Base-by-base conservation (phyloP, 1,140 invertebrate species). In the Battus philenor region DNA sequence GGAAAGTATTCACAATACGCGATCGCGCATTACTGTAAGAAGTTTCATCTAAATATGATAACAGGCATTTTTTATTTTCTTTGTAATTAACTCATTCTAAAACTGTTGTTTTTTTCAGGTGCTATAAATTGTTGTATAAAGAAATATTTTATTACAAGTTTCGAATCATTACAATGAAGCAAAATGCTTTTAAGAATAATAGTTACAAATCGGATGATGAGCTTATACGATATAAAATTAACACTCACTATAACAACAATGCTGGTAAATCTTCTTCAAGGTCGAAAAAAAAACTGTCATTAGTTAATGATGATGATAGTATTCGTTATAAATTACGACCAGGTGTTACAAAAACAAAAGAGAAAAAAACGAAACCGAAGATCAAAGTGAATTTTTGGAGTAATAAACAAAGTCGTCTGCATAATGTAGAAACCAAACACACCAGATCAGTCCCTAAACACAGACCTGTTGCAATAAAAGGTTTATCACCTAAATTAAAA, bases 311-410 rank as follows among this genome's bases (percentile, higher is more conserved):
- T 38, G 78, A 85, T 57, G 64, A 80, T 9, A 55, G 59, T 33
- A 45, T 81, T n/a, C 59, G 75, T 5, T 85, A 85, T 34, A 82
- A 76, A 56, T 71, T 85, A 43, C 66, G 76, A 11, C 43, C 61
- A 46, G 39, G 49, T 10, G 13, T 61, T 33, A 31, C 38, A 13
- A 78, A 70, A 57, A 32, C 45, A 9, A 72, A 76, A 54, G 65
- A 75, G 31, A 48, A 50, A 4, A 81, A 79, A 45, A 47, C 53
- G 8, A 85, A 79, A 64, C 59, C 69, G 6, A 81, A 75, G 65
- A 80, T 83, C 3, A 85, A 85, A 65, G 78, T 85, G 0, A 85
- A 85, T 31, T 85, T 85, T 38, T 85, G 78, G 81, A 85, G 81
- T 44, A 76, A 65, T 46, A 85, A 81, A 46, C 59, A 63, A 58